Base-by-base conservation (phyloP, 1,140 invertebrate genomes). In the Papilio machaon region DNA sequence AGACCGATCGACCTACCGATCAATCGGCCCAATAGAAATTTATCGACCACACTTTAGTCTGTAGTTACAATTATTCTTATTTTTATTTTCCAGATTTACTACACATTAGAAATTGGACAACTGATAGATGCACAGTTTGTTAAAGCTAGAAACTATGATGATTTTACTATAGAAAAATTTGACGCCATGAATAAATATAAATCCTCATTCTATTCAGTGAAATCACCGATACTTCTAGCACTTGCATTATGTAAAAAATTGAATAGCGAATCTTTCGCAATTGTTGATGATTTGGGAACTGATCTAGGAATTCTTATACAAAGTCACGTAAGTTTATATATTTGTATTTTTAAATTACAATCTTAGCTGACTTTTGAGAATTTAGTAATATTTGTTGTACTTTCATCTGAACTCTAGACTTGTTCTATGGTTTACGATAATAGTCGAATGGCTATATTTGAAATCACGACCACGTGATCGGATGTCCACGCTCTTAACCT, bases 261-360 rank as follows among this genome's bases (percentile, higher is more conserved):
- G 98, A 91, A 89, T 95, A 67, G 95, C 97, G 86, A 95, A 96
- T 47, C 96, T 97, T 76, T 19, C 85, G 91, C 95, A 30, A 96
- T 97, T 94, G 97, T 97, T 0, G 97, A 97, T 90, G 84, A 87
- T 96, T 89, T 99, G 85, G 95, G 98, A 1, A 89, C 99, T 30
- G 96, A 98, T 93, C 98, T 99, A 95, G 98, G 98, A 30, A 96
- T 97, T 82, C 97, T 98, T 85, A 99, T 97, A 87, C 98, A 99
- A 96, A 97, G 98, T 46, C 98, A 98, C 95, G 97, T 97, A 91
- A 91, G 81, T 79, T 81, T 52, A 77, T 67, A 58, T 60, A 17
- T 17, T 58, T 60, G 10, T n/a, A n/a, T n/a, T n/a, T n/a, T n/a
- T n/a, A n/a, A n/a, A n/a, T n/a, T n/a, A n/a, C n/a, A n/a, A n/a